Evolutionary conservation across 2,113 vertebrate species (phyloP).

Genomic region (Otus sunia): DNA sequence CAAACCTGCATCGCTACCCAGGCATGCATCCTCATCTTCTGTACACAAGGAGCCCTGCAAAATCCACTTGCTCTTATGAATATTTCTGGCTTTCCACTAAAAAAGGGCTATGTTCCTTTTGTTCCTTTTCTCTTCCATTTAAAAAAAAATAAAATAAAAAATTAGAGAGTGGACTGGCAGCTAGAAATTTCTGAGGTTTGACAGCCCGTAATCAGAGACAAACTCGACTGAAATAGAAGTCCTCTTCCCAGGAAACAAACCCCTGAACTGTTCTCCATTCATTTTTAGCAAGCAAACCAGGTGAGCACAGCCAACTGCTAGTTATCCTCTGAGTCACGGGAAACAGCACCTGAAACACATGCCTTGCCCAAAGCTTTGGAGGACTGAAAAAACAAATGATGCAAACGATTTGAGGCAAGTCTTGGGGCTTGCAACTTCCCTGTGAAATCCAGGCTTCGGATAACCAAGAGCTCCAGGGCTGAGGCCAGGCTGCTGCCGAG

Average conservation of each 20-base stretch:
- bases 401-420: not conserved
- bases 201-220: not conserved
- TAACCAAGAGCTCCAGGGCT: not conserved
- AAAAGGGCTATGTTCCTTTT: not conserved
- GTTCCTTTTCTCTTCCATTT: not conserved
- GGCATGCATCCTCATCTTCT: not conserved
- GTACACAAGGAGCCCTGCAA: not conserved
- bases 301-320: constrained; percentile 17
- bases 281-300: constrained; percentile 27
- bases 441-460: not conserved
- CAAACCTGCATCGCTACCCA: not conserved
- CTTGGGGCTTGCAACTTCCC: not conserved
- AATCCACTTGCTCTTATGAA: not conserved
- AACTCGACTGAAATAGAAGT: not conserved
- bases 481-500: not conserved
- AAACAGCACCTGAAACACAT: not conserved
- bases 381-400: not conserved
- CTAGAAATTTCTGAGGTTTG: constrained; percentile 18
- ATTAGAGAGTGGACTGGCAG: not conserved
- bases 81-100: not conserved
- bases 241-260: not conserved
- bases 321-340: constrained; percentile 41
- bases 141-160: not conserved
- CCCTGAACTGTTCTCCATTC: not conserved
- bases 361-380: not conserved